A percentile compares a stretch with the other conserved stretches of the same genome.
These are phyloP conservation scores for Melinaea marsaeus DNA, from an alignment of 2,888 invertebrate species.

Conservation along the genomic window DNA sequence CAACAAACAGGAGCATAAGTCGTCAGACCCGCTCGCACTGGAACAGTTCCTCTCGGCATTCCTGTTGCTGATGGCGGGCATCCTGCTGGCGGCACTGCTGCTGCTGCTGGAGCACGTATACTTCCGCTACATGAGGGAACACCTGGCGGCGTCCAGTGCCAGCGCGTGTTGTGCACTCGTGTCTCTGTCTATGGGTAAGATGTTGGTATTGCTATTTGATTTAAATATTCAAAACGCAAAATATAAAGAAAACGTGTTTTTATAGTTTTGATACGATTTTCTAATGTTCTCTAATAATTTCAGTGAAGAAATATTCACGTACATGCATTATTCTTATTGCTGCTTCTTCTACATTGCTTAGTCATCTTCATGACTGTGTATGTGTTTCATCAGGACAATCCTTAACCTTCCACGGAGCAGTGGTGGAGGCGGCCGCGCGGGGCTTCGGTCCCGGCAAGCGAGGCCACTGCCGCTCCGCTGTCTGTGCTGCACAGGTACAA, in stretches of 20 bases:
- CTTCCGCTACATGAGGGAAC: slow-evolving; percentile 94
- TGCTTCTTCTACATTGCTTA: no score
- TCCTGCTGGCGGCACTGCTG: slow-evolving; percentile 91
- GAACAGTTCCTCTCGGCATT: slow-evolving; percentile 99
- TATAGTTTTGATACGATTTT: no score
- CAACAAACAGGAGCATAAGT: slow-evolving; percentile 93
- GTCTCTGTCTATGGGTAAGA: slow-evolving; percentile 90
- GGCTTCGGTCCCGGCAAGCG: slow-evolving; percentile 59
- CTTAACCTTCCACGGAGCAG: slow-evolving; percentile 68
- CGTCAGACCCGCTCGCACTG: slow-evolving; percentile 91
- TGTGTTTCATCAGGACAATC: slow-evolving; percentile 79
- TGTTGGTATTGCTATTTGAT: neutral
- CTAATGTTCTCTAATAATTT: no score
- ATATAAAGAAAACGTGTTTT: no score
- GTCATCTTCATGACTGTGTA: neutral
- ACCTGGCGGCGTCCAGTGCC: slow-evolving; percentile 91
- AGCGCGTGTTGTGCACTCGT: slow-evolving; percentile 96
- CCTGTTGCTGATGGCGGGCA: slow-evolving; percentile 95
- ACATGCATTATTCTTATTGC: no score
- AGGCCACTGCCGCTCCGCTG: slow-evolving; percentile 81
- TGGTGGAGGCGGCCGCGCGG: slow-evolving; percentile 65
- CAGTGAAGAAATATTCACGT: no score
- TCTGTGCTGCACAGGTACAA: slow-evolving; percentile 85
- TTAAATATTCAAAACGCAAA: no score
- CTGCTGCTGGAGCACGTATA: slow-evolving; percentile 95